Evolutionary conservation across 1,140 invertebrate species (phyloP), one percentile per base, ranked within the genome.

Genomic region (Diabrotica virgifera): DNA sequence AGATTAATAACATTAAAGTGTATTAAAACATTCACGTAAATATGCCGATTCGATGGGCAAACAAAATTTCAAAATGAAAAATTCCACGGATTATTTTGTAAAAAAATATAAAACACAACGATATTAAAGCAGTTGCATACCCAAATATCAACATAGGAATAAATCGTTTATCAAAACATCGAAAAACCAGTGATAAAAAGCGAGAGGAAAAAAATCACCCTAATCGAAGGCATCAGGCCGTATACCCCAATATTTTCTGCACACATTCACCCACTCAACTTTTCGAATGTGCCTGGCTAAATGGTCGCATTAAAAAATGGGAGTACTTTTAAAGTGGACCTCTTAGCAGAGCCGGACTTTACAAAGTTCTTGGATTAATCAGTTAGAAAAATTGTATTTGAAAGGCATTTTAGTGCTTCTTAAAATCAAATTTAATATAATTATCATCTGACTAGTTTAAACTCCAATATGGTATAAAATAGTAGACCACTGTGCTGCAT

Each of bases 291-390:
- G 40, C 40, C 40, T 46, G 3, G 40, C 40, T 46, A 46, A 46
- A 46, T 46, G 40, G 40, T 46, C n/a, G 40, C 40, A 46, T 46
- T n/a, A 46, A 46, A 46, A 46, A 46, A 46, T 46, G 40, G 40
- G n/a, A 46, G 40, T 46, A 5, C 3, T 46, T 46, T 46, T 46
- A 46, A 46, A 46, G 40, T 46, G 40, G 40, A 46, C 40, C 40
- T 46, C 40, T 46, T 46, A 46, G n/a, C 40, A 46, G 40, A n/a
- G 40, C n/a, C 40, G 40, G 40, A 46, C n/a, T 5, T n/a, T 24
- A 24, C 1, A 24, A 24, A 1, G 4, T 24, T 24, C 24, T 24
- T 24, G 24, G 24, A 24, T 2, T 24, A 24, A 24, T 2, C n/a
- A n/a, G n/a, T n/a, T n/a, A n/a, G n/a, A n/a, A n/a, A n/a, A n/a